Percentiles rank a stretch among this genome's conserved stretches.
These are phyloP conservation scores for Amblyteles armatorius DNA, from an alignment of 2,888 invertebrate species.

Conservation along the genomic window DNA sequence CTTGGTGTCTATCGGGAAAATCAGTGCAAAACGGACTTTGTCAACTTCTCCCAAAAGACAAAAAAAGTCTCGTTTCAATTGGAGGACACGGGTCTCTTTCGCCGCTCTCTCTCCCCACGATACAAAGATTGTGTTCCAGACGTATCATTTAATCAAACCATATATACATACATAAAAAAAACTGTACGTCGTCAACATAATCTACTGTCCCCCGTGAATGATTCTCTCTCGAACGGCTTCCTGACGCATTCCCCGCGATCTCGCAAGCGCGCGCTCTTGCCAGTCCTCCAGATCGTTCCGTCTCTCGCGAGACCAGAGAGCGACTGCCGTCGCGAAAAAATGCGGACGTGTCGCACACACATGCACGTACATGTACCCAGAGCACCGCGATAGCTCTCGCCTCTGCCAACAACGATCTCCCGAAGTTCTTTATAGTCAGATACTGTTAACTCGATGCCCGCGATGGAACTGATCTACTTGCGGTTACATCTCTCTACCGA, in stretches of 20 bases:
- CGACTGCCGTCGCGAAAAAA: constrained; percentile 34
- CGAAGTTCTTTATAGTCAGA: constrained; percentile 7
- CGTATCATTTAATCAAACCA: not conserved
- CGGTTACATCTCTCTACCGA: not conserved
- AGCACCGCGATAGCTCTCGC: constrained; percentile 20
- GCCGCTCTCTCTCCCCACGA: not conserved
- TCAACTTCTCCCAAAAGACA: no score
- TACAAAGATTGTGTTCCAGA: not conserved
- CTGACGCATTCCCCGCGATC: constrained; percentile 40
- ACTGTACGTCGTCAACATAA: not conserved
- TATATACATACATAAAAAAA: not conserved
- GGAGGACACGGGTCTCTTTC: no score
- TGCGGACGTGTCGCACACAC: constrained; percentile 50
- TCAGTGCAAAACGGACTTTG: no score
- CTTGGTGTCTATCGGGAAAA: no score
- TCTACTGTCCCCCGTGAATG: constrained; percentile 27
- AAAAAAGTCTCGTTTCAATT: no score
- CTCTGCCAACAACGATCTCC: constrained; percentile 19
- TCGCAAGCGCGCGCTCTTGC: constrained; percentile 33
- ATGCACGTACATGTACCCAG: not conserved
- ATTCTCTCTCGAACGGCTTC: constrained; percentile 47
- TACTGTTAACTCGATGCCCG: not conserved
- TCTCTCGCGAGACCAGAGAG: constrained; percentile 37
- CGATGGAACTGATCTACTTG: constrained; percentile 1
- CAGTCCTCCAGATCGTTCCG: constrained; percentile 46